Evolutionary conservation across 2,113 vertebrate species (phyloP), one percentile per base, ranked within the genome.

Genomic region (Phoenicopterus ruber): DNA sequence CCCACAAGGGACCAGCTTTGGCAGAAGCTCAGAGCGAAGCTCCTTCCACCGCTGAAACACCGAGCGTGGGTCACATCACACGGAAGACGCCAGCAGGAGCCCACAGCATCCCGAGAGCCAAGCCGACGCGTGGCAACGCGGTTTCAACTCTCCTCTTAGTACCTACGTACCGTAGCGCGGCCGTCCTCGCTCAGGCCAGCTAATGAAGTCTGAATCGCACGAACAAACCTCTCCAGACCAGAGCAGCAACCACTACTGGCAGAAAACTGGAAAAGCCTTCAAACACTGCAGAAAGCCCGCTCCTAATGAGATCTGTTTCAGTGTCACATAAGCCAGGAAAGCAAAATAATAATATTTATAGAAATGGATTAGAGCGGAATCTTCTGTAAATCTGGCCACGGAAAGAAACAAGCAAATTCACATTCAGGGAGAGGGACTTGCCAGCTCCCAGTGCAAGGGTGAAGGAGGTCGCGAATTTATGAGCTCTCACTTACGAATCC

Each of bases 141-240:
- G 31, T 42, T 7, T 49, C 80, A 22, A 6, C 31, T 12, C 73
- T 20, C 5, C 71, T 58, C 25, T 42, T 8, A 15, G 49, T 21
- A 47, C 13, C 11, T 2, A 17, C 17, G 12, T 28, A 5, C 19
- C 8, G 31, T 6, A 34, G 29, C 38, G 26, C 1, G 4, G 8
- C 2, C 6, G 15, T 12, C 73, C 52, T 61, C 80, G 6, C 54
- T 5, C 24, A 9, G 15, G 40, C 18, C 49, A 13, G 6, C 29
- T 4, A 19, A 14, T 1, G 13, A 32, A 67, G 83, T 32, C 85
- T 13, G 63, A 42, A 52, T 3, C 31, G 47, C 77, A 31, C 0
- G 22, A 24, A 6, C 7, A 44, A 29, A 54, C 42, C 42, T 38
- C 2, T 0, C 2, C 6, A 44, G 34, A n/a, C 6, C 1, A 0